Evolutionary conservation across 2,888 invertebrate species (phyloP), one percentile per base, ranked within the genome.

Genomic region (Amitus sp.): DNA sequence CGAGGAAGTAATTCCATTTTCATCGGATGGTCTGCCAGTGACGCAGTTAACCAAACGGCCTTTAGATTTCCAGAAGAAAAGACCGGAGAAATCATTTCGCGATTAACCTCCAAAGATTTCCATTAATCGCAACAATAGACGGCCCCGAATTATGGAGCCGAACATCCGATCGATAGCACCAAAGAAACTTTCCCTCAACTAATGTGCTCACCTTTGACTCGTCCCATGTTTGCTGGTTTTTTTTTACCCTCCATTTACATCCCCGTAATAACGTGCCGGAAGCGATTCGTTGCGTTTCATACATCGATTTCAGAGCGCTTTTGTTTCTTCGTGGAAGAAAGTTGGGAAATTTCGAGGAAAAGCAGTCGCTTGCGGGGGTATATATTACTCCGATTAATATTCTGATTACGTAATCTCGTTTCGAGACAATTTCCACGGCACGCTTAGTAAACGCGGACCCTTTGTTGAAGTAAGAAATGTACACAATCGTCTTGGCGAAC

Each of bases 1-100:
- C 55, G 68, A 59, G 43, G 62, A 65, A 65, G 65, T 48, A 47
- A 66, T 69, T 71, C 65, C 67, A 68, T 65, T 70, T 66, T 70
- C 71, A 72, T 71, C 72, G 54, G 59, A 33, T 55, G 62, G 67
- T 62, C 67, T 62, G 61, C 49, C 53, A 51, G 63, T 60, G 66
- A 69, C 66, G 64, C 63, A 59, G 63, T 68, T 67, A 65, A 68
- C 49, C 52, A 62, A 67, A 58, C 63, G 48, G 55, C 55, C 23
- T 18, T 45, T n/a, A n/a, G 55, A 45, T 55, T 63, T 52, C 51
- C 48, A 48, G 46, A 63, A 56, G 37, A 37, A 37, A 37, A 37
- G 13, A 48, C 51, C 56, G 59, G 60, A 56, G 46, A 64, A 64
- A 65, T 57, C 61, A 64, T 64, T 64, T 61, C 51, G 57, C 57